Evolutionary conservation across 2,888 invertebrate genomes (phyloP).

Genomic region (Eristalis pertinax): DNA sequence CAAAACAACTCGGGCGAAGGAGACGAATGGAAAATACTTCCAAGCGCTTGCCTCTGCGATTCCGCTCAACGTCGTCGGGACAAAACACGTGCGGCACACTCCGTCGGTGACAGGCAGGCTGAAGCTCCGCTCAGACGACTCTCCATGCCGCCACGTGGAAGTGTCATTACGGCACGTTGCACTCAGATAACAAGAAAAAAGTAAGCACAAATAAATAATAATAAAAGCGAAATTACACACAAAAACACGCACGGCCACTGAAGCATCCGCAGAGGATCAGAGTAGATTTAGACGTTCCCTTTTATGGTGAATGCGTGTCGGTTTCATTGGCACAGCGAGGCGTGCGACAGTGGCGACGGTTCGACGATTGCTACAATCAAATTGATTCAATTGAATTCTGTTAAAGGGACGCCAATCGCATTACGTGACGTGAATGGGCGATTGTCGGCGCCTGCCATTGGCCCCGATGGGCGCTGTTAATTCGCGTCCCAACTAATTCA

Average conservation of each 20-base stretch:
- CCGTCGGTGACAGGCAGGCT: neutral
- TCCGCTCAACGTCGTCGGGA: neutral
- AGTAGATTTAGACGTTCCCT: neutral
- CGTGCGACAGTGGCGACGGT: too few relatives aligned
- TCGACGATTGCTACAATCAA: slow-evolving; percentile 17
- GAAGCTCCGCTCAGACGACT: neutral
- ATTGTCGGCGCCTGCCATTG: neutral
- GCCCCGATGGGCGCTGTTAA: neutral
- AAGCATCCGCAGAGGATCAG: neutral
- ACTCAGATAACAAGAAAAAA: slow-evolving; percentile 1
- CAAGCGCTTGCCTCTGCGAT: neutral
- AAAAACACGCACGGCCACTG: neutral
- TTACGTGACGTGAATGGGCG: slow-evolving; percentile 36
- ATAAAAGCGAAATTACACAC: neutral
- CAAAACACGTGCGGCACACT: slow-evolving; percentile 6
- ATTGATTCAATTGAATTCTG: slow-evolving; percentile 50
- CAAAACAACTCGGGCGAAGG: neutral
- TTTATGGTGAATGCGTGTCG: neutral
- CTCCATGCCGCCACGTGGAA: neutral
- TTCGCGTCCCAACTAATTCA: slow-evolving; percentile 5
- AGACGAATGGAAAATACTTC: neutral
- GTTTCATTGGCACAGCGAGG: neutral
- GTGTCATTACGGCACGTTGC: slow-evolving; percentile 22
- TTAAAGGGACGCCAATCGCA: slow-evolving; percentile 19
- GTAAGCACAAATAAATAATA: neutral